These are phyloP conservation scores for Pilophorus perplexus DNA, from an alignment of 2,888 invertebrate genomes.

Conservation along the genomic window DNA sequence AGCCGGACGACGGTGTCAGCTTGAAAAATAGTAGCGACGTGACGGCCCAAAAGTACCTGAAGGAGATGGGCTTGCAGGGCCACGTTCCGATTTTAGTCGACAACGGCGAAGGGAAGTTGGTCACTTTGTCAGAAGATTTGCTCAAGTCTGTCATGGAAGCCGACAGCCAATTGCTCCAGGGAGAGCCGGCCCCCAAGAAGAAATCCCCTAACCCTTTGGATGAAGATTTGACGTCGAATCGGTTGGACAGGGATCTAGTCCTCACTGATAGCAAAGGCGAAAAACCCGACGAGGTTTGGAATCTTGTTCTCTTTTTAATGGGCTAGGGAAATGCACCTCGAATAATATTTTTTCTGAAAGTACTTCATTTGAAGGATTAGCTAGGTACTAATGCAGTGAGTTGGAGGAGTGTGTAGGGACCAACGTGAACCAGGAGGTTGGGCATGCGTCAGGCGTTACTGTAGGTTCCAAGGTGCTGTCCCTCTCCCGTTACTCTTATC, in stretches of 20 bases:
- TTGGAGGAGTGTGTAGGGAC: too few relatives aligned
- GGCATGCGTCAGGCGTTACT: too few relatives aligned
- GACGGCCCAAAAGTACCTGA: constrained; percentile 50
- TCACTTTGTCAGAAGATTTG: constrained; percentile 64
- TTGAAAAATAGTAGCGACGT: constrained; percentile 50
- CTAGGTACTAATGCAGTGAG: too few relatives aligned
- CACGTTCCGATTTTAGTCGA: constrained; percentile 62
- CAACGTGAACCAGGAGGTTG: too few relatives aligned
- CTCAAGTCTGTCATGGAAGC: constrained; percentile 50
- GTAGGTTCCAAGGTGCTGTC: too few relatives aligned
- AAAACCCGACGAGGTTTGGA: constrained; percentile 39
- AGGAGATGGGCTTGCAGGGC: constrained; percentile 52
- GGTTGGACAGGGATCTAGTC: neutral
- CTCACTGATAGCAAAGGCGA: constrained; percentile 20
- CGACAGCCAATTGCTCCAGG: constrained; percentile 28
- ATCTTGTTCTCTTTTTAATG: too few relatives aligned
- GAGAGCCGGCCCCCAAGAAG: constrained; percentile 28
- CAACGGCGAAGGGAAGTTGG: constrained; percentile 63
- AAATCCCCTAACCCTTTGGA: constrained; percentile 42
- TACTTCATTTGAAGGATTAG: too few relatives aligned
- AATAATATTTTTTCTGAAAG: too few relatives aligned
- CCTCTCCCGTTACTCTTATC: too few relatives aligned
- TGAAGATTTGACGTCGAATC: constrained; percentile 37
- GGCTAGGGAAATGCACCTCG: too few relatives aligned
- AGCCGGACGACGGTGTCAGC: constrained; percentile 57